Conservation (phyloP, 2,888 invertebrate genomes). For the Stenoptilia bipunctidactyla region DNA sequence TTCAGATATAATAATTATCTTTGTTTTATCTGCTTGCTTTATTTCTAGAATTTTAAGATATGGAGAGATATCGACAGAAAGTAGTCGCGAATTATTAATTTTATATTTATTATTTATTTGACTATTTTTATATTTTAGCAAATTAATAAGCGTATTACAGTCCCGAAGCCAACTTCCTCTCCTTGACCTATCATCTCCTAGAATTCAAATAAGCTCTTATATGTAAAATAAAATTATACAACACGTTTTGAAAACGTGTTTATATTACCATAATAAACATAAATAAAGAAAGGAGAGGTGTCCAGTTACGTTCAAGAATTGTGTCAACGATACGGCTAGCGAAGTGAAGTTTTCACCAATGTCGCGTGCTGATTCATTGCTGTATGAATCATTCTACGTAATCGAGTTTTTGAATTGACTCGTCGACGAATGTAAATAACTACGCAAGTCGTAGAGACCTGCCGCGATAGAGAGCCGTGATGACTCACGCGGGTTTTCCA, state of each 20-base stretch:
- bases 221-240: too few relatives aligned
- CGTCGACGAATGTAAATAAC: conserved; percentile 53
- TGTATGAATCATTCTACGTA: conserved; percentile 61
- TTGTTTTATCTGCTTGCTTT: too few relatives aligned
- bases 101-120: too few relatives aligned
- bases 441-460: conserved; percentile 54
- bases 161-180: too few relatives aligned
- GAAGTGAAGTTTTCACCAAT: conserved; percentile 37
- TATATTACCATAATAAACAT: background rate
- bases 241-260: too few relatives aligned
- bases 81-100: too few relatives aligned
- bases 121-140: too few relatives aligned
- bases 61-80: too few relatives aligned
- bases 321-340: conserved; percentile 3
- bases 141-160: too few relatives aligned
- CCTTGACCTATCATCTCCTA: too few relatives aligned
- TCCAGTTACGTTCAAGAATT: background rate
- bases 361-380: conserved; percentile 57
- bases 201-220: too few relatives aligned
- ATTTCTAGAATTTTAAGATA: too few relatives aligned
- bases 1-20: background rate
- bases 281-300: background rate
- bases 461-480: conserved; percentile 47
- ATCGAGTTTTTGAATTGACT: conserved; percentile 67
- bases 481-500: conserved; percentile 69